Evolutionary conservation across 1,140 invertebrate species (phyloP).

Genomic region (Caenorhabditis elegans): WBcel235 BX284605.5:8420501-8421000

Average conservation of each 20-base stretch:
- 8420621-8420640: not conserved
- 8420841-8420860: too few species aligned
- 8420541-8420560: too few species aligned
- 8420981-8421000: not conserved
- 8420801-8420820: not conserved
- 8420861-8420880: too few species aligned
- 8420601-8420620: conserved; percentile 5
- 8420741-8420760: too few species aligned
- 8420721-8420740: too few species aligned
- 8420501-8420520: too few species aligned
- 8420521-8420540: too few species aligned
- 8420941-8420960: not conserved
- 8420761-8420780: not conserved
- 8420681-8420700: not conserved
- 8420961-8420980: too few species aligned
- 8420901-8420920: not conserved
- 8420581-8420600: not conserved
- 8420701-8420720: too few species aligned
- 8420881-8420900: too few species aligned
- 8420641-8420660: not conserved
- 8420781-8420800: not conserved
- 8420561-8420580: too few species aligned
- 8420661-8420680: not conserved
- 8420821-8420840: conserved; percentile 27
- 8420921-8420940: not conserved